Evolutionary conservation across 2,888 invertebrate genomes (phyloP).

Genomic region (Proisotoma minuta): DNA sequence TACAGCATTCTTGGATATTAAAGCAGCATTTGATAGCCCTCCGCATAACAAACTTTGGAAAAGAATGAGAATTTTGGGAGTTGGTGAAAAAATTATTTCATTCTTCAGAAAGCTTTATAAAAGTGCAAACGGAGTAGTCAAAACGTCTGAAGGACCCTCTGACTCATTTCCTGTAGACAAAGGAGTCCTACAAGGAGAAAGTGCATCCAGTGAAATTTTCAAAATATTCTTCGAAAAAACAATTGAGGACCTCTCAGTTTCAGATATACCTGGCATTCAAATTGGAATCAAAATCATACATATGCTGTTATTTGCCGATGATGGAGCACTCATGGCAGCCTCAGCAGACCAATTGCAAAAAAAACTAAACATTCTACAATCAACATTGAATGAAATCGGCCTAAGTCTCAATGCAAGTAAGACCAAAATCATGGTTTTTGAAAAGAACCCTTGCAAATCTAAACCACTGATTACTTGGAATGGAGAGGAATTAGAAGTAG

Average conservation of each 20-base stretch:
- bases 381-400: not conserved
- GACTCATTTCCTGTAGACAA: constrained; percentile 26
- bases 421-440: constrained; percentile 9
- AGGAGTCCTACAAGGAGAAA: constrained; percentile 35
- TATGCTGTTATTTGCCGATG: constrained; percentile 12
- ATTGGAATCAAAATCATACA: not conserved
- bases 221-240: not conserved
- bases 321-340: not conserved
- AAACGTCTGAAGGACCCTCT: not conserved
- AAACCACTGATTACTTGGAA: not conserved
- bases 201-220: not conserved
- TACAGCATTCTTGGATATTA: constrained; percentile 42
- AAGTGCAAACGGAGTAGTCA: not conserved
- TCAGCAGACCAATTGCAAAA: not conserved
- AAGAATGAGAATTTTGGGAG: constrained; percentile 17
- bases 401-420: not conserved
- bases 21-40: constrained; percentile 36
- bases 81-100: constrained; percentile 31
- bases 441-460: not conserved
- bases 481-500: not conserved
- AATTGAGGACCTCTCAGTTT: not conserved
- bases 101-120: constrained; percentile 18
- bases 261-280: not conserved
- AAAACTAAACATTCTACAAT: not conserved
- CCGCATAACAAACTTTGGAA: constrained; percentile 34